A percentile compares a stretch with the other conserved stretches of the same genome.
phyloP scores from a whole-genome alignment of 37 sponge, comb jelly and placozoan genomes.

The Haliclona indistincta region DNA sequence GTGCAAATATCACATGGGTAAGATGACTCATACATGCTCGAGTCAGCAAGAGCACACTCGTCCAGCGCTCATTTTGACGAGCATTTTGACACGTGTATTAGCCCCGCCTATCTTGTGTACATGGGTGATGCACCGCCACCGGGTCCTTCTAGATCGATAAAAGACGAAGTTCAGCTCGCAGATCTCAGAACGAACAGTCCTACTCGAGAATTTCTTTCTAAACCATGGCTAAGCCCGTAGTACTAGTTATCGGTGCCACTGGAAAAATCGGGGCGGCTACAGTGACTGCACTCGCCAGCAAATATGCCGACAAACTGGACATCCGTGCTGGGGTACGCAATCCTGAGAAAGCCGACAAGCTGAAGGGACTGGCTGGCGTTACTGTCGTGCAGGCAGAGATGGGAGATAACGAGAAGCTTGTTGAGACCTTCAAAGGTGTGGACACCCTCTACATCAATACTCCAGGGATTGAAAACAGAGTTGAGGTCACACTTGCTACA shows the following conservation, averaged over 20 bases:
- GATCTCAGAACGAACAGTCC: too few relatives aligned
- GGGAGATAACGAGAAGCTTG: constrained; percentile 37
- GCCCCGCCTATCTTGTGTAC: too few relatives aligned
- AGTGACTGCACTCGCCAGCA: constrained; percentile 28
- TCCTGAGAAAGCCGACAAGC: constrained; percentile 59
- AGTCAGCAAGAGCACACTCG: too few relatives aligned
- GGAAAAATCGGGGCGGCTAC: constrained; percentile 67
- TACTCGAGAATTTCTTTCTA: too few relatives aligned
- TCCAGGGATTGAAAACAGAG: constrained; percentile 47
- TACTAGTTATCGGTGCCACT: constrained; percentile 34
- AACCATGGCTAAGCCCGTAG: too few relatives aligned
- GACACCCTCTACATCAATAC: constrained; percentile 62
- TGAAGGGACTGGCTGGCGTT: constrained; percentile 33
- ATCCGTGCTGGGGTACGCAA: constrained; percentile 66
- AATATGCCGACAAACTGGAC: constrained; percentile 51
- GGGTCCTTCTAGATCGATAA: too few relatives aligned
- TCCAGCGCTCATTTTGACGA: too few relatives aligned
- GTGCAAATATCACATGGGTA: too few relatives aligned
- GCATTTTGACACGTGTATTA: too few relatives aligned
- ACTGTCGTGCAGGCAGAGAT: constrained; percentile 45
- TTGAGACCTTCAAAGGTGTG: constrained; percentile 43
- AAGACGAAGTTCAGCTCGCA: too few relatives aligned
- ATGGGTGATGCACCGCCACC: too few relatives aligned
- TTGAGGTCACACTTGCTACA: constrained; percentile 37
- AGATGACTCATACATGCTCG: too few relatives aligned